These are phyloP conservation scores for Tokudaia muenninki DNA, from an alignment of 2,797 vertebrate genomes.

Conservation along the genomic window DNA sequence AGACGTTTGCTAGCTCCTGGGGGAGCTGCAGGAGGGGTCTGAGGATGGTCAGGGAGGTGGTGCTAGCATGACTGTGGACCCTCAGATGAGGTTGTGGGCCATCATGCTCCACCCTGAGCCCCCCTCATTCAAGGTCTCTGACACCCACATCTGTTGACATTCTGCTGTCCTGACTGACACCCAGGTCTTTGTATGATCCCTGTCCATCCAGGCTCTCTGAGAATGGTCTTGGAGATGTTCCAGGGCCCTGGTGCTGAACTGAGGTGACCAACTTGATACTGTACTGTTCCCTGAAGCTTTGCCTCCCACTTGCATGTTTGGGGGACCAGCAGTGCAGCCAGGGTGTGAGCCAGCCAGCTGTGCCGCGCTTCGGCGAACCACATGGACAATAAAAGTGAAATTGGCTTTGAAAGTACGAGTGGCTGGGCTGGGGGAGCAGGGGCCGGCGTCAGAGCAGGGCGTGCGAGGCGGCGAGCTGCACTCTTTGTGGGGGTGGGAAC, in stretches of 20 bases:
- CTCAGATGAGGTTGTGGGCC: not conserved
- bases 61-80: not conserved
- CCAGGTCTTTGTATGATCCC: not conserved
- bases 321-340: not conserved
- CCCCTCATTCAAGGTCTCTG: not conserved
- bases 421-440: conserved; percentile 55
- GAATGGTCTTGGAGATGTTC: not conserved
- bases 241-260: not conserved
- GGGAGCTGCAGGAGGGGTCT: not conserved
- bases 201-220: not conserved
- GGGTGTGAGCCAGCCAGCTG: conserved; percentile 72
- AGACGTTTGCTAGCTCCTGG: not conserved
- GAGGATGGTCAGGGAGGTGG: not conserved
- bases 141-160: not conserved
- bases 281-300: not conserved
- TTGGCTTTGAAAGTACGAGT: conserved; percentile 72
- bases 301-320: too few relatives aligned
- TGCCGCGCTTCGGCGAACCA: conserved; percentile 3
- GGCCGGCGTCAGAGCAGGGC: conserved; percentile 59
- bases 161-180: not conserved
- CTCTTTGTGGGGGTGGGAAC: conserved; percentile 71
- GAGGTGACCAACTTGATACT: not conserved
- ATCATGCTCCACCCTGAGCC: not conserved
- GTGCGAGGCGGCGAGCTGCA: conserved; percentile 56
- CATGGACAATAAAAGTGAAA: conserved; percentile 76